A percentile compares a stretch with the other conserved stretches of the same genome.
Evolutionary conservation across 1,140 invertebrate genomes (phyloP).

Genomic region (Mamestra configurata): DNA sequence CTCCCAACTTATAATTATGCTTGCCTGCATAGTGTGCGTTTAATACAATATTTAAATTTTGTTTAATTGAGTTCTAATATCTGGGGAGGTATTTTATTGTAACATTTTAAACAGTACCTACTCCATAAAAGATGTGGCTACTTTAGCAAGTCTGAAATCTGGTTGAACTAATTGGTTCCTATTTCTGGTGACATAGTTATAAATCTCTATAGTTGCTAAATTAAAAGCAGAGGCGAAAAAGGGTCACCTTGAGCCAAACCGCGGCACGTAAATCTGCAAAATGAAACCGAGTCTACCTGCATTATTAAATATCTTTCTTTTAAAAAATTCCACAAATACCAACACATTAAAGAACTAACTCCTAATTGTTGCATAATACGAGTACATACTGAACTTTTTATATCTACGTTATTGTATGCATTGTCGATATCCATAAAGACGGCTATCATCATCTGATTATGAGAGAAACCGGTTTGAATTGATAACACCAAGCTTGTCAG

Average conservation of each 20-base stretch:
- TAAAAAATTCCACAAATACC: slow-evolving; percentile 4
- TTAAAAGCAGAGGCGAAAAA: not conserved
- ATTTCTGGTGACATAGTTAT: not conserved
- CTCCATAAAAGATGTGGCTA: too few relatives aligned
- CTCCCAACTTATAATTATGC: too few relatives aligned
- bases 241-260: not conserved
- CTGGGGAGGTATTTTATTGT: too few relatives aligned
- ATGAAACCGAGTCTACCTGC: not conserved
- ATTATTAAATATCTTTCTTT: not conserved
- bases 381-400: not conserved
- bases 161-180: too few relatives aligned
- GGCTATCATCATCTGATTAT: not conserved
- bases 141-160: too few relatives aligned
- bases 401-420: not conserved
- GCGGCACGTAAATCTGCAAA: not conserved
- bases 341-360: not conserved
- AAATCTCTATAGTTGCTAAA: not conserved
- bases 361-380: not conserved
- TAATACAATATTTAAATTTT: too few relatives aligned
- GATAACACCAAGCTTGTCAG: not conserved
- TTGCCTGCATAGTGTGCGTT: too few relatives aligned
- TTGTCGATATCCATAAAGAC: not conserved
- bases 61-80: too few relatives aligned
- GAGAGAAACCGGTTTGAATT: not conserved
- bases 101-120: too few relatives aligned